phyloP scores from a whole-genome alignment of 1,140 invertebrate species.

The Drosophila ironensis region DNA sequence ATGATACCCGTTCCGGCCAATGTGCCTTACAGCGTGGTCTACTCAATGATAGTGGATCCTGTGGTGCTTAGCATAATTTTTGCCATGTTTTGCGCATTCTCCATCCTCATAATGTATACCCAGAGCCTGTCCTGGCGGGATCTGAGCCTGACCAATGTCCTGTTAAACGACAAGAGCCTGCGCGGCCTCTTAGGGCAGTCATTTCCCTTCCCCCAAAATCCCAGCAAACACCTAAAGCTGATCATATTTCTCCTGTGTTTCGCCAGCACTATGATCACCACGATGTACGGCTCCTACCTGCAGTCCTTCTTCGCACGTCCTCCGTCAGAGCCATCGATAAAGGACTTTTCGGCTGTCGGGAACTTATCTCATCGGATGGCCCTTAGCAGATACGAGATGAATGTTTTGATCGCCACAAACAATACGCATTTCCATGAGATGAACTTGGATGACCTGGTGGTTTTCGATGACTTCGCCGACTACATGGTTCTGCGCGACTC shows the following conservation, averaged over 20 bases:
- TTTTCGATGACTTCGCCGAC: constrained; percentile 9
- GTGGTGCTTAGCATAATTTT: constrained; percentile 28
- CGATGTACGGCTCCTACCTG: constrained; percentile 60
- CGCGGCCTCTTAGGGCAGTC: constrained; percentile 61
- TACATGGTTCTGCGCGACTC: constrained; percentile 20
- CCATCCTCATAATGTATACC: constrained; percentile 48
- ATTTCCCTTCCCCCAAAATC: constrained; percentile 24
- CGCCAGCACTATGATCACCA: constrained; percentile 54
- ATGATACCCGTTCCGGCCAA: constrained; percentile 50
- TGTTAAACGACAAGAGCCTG: constrained; percentile 57
- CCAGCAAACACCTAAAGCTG: constrained; percentile 41
- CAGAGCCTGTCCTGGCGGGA: constrained; percentile 30
- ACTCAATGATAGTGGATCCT: constrained; percentile 33
- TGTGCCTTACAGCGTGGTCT: constrained; percentile 46
- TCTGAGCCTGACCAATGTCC: constrained; percentile 26
- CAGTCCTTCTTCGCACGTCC: constrained; percentile 42
- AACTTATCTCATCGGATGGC: constrained; percentile 4
- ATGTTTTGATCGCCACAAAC: not conserved
- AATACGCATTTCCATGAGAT: not conserved
- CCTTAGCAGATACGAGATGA: not conserved
- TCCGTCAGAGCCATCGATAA: constrained; percentile 23
- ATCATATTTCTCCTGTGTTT: constrained; percentile 44
- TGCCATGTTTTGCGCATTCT: constrained; percentile 38
- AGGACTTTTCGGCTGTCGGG: not conserved
- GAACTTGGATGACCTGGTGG: not conserved